A percentile compares a stretch with the other conserved stretches of the same genome.
Evolutionary conservation across 2,797 vertebrate genomes (phyloP).

Genomic region (Amniataba percoides): DNA sequence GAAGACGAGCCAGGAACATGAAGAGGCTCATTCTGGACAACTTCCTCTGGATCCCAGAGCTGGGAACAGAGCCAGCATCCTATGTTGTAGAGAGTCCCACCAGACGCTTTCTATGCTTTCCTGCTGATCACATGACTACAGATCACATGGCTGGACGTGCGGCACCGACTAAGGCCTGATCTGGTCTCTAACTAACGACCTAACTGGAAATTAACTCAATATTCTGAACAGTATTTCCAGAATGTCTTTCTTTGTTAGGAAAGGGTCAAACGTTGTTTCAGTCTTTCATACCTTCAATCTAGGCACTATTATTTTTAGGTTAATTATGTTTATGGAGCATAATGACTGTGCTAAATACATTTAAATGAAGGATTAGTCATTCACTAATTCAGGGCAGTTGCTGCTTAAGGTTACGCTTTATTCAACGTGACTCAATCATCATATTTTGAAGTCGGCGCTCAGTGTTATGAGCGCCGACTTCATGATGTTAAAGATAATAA

Average conservation of each 20-base stretch:
- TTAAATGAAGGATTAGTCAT: constrained; percentile 30
- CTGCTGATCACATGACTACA: constrained; percentile 27
- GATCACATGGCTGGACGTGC: neutral
- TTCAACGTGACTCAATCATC: constrained; percentile 38
- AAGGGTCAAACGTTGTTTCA: neutral
- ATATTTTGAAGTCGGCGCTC: constrained; percentile 17
- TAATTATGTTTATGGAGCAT: neutral
- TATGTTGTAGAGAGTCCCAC: constrained; percentile 33
- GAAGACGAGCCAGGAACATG: constrained; percentile 62
- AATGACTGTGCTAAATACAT: constrained; percentile 2
- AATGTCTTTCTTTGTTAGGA: neutral
- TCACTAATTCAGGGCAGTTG: constrained; percentile 23
- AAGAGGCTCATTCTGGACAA: constrained; percentile 64
- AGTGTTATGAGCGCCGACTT: constrained; percentile 31
- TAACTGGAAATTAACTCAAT: neutral
- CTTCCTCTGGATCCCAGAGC: constrained; percentile 52
- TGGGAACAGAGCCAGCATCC: constrained; percentile 48
- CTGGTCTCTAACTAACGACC: neutral
- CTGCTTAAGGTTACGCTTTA: constrained; percentile 23
- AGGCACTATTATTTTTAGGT: constrained; percentile 2
- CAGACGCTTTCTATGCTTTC: constrained; percentile 15
- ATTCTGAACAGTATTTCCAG: neutral
- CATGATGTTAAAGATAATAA: constrained; percentile 31
- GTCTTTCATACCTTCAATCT: neutral
- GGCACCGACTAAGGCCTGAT: neutral